A percentile compares a stretch with the other conserved stretches of the same genome.
Conservation (phyloP, 2,888 invertebrate genomes). For the Tachina grossa region DNA sequence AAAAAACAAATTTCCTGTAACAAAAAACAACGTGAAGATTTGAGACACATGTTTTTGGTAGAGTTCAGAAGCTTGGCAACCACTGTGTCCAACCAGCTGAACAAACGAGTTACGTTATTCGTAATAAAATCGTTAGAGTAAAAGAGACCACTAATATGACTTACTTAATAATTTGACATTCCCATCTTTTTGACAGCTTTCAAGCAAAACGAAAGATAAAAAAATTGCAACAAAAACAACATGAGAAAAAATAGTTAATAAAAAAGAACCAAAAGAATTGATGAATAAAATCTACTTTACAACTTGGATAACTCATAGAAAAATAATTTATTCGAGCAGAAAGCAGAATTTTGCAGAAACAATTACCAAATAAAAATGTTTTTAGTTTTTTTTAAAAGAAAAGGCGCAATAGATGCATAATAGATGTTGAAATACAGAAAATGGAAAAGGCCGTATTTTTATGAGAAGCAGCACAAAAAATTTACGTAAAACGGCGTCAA, state of each 20-base stretch:
- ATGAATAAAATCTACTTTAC: neutral
- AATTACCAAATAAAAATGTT: neutral
- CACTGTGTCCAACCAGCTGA: slow-evolving; percentile 64
- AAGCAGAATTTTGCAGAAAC: neutral
- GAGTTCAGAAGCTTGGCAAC: slow-evolving; percentile 50
- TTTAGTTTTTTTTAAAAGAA: neutral
- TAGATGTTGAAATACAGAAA: slow-evolving; percentile 8
- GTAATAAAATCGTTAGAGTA: neutral
- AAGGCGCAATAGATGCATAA: slow-evolving; percentile 38
- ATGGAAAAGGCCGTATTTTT: slow-evolving; percentile 12
- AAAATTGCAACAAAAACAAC: slow-evolving; percentile 42
- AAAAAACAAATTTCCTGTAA: slow-evolving; percentile 22
- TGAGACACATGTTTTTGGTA: slow-evolving; percentile 55
- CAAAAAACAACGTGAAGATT: slow-evolving; percentile 49
- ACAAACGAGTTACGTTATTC: slow-evolving; percentile 13
- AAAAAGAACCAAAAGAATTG: slow-evolving; percentile 3
- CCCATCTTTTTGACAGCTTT: slow-evolving; percentile 41
- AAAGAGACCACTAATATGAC: slow-evolving; percentile 47
- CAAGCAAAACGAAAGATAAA: slow-evolving; percentile 17
- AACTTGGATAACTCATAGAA: neutral
- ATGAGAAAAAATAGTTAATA: neutral
- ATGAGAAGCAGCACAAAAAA: slow-evolving; percentile 1
- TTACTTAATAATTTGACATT: slow-evolving; percentile 16
- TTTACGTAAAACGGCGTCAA: slow-evolving; percentile 54
- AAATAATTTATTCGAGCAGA: neutral